Conservation (phyloP, 1,140 invertebrate genomes). For the Laupala kohalensis region DNA sequence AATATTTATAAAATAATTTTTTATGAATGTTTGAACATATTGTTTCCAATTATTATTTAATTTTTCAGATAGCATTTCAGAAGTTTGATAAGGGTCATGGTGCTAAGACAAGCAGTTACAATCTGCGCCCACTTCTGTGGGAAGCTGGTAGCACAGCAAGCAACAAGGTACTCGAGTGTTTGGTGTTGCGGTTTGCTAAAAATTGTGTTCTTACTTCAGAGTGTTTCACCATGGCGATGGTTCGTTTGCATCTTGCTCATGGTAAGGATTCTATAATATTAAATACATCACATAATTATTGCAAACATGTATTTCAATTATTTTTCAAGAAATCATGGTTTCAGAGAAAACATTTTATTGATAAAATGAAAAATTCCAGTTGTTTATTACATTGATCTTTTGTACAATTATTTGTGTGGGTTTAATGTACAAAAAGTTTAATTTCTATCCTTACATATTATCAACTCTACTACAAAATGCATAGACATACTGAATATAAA, state of each 20-base stretch:
- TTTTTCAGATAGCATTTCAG: constrained; percentile 37
- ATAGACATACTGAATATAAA: too few relatives aligned
- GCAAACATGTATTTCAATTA: too few relatives aligned
- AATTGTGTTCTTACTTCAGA: constrained; percentile 43
- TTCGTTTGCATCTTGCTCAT: constrained; percentile 55
- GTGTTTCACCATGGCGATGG: constrained; percentile 52
- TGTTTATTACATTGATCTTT: too few relatives aligned
- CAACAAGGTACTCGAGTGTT: constrained; percentile 61
- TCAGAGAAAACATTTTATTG: too few relatives aligned
- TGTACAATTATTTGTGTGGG: too few relatives aligned
- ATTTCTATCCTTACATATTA: too few relatives aligned
- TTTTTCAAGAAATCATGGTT: too few relatives aligned
- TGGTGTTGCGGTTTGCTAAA: constrained; percentile 51
- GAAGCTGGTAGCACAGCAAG: constrained; percentile 53
- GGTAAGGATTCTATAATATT: too few relatives aligned
- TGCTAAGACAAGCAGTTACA: constrained; percentile 48
- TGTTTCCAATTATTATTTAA: neutral
- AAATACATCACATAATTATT: too few relatives aligned
- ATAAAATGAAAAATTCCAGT: too few relatives aligned
- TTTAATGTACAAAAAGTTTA: too few relatives aligned
- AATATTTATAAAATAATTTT: constrained; percentile 8
- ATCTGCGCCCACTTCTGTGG: constrained; percentile 47
- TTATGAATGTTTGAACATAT: neutral
- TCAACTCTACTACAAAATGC: too few relatives aligned
- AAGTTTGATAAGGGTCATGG: constrained; percentile 41